A percentile compares a stretch with the other conserved stretches of the same genome.
Conservation (phyloP, 2,797 vertebrate species). For the Chiroxiphia lanceolata region DNA sequence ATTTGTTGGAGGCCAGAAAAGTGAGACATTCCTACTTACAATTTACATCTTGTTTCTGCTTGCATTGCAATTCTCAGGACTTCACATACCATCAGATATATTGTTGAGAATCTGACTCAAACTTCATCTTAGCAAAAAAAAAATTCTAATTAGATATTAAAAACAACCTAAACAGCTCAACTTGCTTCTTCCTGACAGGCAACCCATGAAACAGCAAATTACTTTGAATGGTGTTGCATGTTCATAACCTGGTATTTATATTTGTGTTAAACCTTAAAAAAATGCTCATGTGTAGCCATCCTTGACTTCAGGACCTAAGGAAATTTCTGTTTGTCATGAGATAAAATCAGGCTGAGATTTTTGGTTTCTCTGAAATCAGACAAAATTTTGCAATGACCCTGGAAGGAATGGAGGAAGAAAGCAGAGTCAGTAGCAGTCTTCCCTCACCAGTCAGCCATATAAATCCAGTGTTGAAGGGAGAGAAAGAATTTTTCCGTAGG, state of each 20-base stretch:
- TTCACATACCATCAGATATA: slow-evolving; percentile 51
- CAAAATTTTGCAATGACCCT: background rate
- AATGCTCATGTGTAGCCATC: background rate
- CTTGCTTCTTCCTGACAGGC: background rate
- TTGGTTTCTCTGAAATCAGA: background rate
- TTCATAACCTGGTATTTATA: background rate
- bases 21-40: background rate
- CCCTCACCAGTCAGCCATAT: background rate
- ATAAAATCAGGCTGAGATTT: background rate
- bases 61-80: slow-evolving; percentile 37
- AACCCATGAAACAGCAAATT: slow-evolving; percentile 44
- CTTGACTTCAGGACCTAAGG: background rate
- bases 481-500: background rate
- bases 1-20: background rate
- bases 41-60: slow-evolving; percentile 58
- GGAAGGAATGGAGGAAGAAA: background rate
- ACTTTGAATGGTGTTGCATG: background rate
- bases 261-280: background rate
- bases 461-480: background rate
- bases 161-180: slow-evolving; percentile 5
- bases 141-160: slow-evolving; percentile 22
- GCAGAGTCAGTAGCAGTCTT: background rate
- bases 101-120: slow-evolving; percentile 23
- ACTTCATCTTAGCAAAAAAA: slow-evolving; percentile 50
- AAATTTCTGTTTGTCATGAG: background rate